Evolutionary conservation across 1,140 invertebrate genomes (phyloP).

Genomic region (Grapholita molesta): DNA sequence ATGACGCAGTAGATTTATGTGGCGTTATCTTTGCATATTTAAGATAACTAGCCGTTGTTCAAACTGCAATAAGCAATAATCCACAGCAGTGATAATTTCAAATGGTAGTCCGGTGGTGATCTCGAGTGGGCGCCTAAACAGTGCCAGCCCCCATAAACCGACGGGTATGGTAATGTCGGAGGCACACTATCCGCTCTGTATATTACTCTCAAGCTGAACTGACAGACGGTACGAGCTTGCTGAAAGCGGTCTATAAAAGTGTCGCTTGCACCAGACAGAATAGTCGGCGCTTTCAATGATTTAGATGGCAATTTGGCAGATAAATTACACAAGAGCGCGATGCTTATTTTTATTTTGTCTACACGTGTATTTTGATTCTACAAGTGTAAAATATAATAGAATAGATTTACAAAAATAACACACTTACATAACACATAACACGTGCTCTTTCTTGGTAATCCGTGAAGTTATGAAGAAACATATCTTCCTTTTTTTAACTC

Average conservation of each 20-base stretch:
- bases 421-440: not conserved
- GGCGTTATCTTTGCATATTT: slow-evolving; percentile 45
- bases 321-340: not conserved
- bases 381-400: too few species aligned
- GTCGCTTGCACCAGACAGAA: not conserved
- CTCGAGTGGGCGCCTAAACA: slow-evolving; percentile 71
- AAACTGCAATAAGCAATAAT: slow-evolving; percentile 59
- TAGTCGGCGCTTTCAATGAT: not conserved
- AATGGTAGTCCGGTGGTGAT: slow-evolving; percentile 44
- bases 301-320: not conserved
- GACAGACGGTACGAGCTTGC: slow-evolving; percentile 45
- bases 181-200: slow-evolving; percentile 44
- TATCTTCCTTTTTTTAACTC: too few species aligned
- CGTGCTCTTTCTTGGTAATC: too few species aligned
- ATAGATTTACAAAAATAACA: too few species aligned
- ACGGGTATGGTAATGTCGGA: slow-evolving; percentile 67
- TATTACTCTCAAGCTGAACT: slow-evolving; percentile 46
- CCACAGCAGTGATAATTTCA: slow-evolving; percentile 67
- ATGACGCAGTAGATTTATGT: slow-evolving; percentile 6
- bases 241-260: slow-evolving; percentile 39
- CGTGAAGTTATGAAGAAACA: too few species aligned
- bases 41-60: slow-evolving; percentile 46
- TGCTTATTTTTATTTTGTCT: not conserved
- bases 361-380: not conserved
- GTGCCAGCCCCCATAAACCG: slow-evolving; percentile 65